Base-by-base conservation (phyloP, 2,797 vertebrate species). In the Acrossocheilus fasciatus region DNA sequence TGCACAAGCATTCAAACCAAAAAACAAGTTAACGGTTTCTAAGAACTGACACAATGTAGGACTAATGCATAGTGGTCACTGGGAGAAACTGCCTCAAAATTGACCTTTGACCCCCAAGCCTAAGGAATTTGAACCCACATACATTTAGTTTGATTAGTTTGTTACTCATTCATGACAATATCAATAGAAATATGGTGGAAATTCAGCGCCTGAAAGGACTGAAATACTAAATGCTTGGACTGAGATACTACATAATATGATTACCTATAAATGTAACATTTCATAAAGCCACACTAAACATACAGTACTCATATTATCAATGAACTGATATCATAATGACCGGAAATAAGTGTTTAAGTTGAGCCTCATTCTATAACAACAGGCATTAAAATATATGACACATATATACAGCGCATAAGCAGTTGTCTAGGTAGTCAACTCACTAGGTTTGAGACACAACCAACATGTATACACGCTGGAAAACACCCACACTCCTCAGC, bases 101-200 rank as follows among this genome's bases (percentile, higher is more conserved):
- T 62, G 81, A 83, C 69, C 39, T 73, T 45, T 83, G 81, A 62
- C 81, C 52, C 69, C 15, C 50, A 72, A 20, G 0, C n/a, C 52
- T 62, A 43, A 83, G 81, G 81, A 83, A 83, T 83, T 83, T 83
- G 54, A 83, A 83, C 81, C 6, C 69, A 45, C 4, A 30, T 43
- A 39, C 77, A 36, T 30, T 18, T 45, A 41, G 30, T 18, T 66
- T 34, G 68, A 82, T 82, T 66, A 54, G 80, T 30, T 30, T 26
- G 81, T 83, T 30, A 83, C 69, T 74, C 81, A 83, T 73, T 83
- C 39, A 83, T 43, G 9, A 62, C 81, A 83, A 41, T 14, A 43
- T 45, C 52, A 59, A 43, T 81, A 50, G 6, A 81, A 36, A 36
- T 30, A 9, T 26, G 39, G 8, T 52, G 20, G 26, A n/a, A 81